phyloP scores from a whole-genome alignment of 2,797 vertebrate species.

The Rhinogobio ventralis region DNA sequence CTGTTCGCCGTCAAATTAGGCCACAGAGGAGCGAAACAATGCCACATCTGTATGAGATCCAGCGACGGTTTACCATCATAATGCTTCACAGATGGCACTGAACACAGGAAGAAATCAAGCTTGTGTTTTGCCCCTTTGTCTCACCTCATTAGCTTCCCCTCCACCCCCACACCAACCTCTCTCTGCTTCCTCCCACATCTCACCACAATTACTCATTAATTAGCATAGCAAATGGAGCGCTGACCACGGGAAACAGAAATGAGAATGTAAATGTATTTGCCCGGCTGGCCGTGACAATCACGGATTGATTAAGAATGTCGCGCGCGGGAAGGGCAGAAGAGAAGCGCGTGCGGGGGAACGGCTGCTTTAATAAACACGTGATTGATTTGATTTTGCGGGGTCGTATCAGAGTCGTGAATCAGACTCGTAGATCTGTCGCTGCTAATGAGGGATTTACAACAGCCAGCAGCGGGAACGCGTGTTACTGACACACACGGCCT shows the following conservation, averaged over 20 bases:
- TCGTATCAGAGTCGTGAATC: conserved; percentile 52
- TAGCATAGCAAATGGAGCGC: conserved; percentile 58
- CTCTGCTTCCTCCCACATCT: conserved; percentile 60
- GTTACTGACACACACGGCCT: conserved; percentile 52
- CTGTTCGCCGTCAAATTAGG: conserved; percentile 55
- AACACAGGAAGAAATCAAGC: conserved; percentile 57
- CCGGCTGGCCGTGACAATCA: conserved; percentile 44
- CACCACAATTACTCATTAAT: conserved; percentile 65
- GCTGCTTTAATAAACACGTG: conserved; percentile 51
- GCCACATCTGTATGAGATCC: conserved; percentile 58
- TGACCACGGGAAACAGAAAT: conserved; percentile 58
- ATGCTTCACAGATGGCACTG: conserved; percentile 59
- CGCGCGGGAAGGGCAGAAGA: conserved; percentile 30
- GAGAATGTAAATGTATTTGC: conserved; percentile 54
- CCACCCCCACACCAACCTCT: conserved; percentile 23
- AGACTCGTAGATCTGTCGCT: conserved; percentile 55
- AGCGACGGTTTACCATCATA: conserved; percentile 61
- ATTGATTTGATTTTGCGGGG: conserved; percentile 53
- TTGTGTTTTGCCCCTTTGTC: conserved; percentile 53
- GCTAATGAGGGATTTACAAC: conserved; percentile 52
- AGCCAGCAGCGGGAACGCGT: conserved; percentile 36
- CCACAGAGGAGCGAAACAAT: conserved; percentile 50
- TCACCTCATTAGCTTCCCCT: conserved; percentile 63
- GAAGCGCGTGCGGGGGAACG: conserved; percentile 14
- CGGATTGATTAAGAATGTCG: conserved; percentile 57